These are phyloP conservation scores for Nestor notabilis DNA, from an alignment of 2,113 vertebrate genomes.

Conservation along the genomic window DNA sequence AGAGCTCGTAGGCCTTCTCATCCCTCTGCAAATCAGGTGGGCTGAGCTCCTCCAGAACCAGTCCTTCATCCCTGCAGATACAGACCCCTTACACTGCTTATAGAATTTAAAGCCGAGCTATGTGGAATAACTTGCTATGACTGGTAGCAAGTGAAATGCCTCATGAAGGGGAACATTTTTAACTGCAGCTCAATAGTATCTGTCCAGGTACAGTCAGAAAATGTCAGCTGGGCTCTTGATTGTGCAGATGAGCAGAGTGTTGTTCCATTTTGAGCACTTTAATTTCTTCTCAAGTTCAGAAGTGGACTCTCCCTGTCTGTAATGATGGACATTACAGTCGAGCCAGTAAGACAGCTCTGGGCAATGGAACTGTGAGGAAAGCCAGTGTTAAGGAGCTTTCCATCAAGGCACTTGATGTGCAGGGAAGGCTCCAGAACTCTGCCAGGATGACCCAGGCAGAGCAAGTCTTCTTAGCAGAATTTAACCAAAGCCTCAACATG, in stretches of 20 bases:
- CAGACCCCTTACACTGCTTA: fast-evolving
- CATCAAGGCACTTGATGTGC: neutral
- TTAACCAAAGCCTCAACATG: neutral
- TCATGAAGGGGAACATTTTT: neutral
- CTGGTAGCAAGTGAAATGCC: neutral
- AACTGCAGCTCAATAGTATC: neutral
- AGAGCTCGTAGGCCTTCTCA: fast-evolving
- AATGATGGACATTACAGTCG: neutral
- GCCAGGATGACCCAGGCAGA: neutral
- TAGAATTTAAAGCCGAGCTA: neutral
- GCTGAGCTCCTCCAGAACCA: neutral
- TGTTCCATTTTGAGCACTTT: fast-evolving
- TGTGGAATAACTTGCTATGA: neutral
- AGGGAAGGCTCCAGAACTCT: neutral
- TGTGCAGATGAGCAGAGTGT: neutral
- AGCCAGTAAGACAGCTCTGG: neutral
- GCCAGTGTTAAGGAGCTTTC: neutral
- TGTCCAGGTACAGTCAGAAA: neutral
- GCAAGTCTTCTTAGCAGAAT: neutral
- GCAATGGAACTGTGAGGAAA: neutral
- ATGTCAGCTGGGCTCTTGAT: neutral
- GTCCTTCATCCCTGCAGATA: neutral
- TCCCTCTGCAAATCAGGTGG: neutral
- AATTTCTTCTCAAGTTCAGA: neutral
- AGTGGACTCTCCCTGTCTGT: neutral